phyloP scores from a whole-genome alignment of 2,888 invertebrate species.

The Volucella inanis region DNA sequence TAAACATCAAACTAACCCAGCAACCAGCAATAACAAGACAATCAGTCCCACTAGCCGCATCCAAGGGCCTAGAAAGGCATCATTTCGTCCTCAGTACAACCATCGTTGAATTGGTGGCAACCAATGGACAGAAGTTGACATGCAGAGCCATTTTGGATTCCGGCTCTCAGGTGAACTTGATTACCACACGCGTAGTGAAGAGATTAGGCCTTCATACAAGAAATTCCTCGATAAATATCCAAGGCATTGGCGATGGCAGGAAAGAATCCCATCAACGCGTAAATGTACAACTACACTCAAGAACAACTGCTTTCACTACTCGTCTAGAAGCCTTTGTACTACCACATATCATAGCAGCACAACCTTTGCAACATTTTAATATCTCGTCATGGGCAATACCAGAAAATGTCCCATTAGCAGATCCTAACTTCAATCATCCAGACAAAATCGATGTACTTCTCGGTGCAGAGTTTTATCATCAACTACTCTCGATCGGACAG shows the following conservation, averaged over 20 bases:
- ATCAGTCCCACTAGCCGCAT: slow-evolving; percentile 19
- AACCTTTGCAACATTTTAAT: too few relatives aligned
- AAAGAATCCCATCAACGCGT: slow-evolving; percentile 7
- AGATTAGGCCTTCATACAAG: slow-evolving; percentile 23
- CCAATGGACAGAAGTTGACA: slow-evolving; percentile 12
- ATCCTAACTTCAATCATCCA: too few relatives aligned
- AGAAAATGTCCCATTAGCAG: background rate
- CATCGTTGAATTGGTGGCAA: slow-evolving; percentile 5
- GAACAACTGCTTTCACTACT: slow-evolving; percentile 1
- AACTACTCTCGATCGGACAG: slow-evolving; percentile 29
- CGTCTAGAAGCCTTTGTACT: too few relatives aligned
- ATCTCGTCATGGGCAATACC: slow-evolving; percentile 45
- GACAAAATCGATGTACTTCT: too few relatives aligned
- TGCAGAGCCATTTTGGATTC: slow-evolving; percentile 33
- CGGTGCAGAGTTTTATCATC: slow-evolving; percentile 46
- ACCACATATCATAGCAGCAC: too few relatives aligned
- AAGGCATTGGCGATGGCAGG: slow-evolving; percentile 16
- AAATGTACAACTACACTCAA: slow-evolving; percentile 25
- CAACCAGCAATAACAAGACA: background rate
- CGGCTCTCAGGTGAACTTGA: slow-evolving; percentile 45
- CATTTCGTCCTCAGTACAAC: slow-evolving; percentile 11
- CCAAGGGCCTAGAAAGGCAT: background rate
- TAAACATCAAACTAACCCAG: slow-evolving; percentile 4
- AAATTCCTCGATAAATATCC: slow-evolving; percentile 21
- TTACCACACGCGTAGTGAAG: slow-evolving; percentile 23